These are phyloP conservation scores for Ramphastos sulfuratus DNA, from an alignment of 2,113 vertebrate species.

Conservation along the genomic window DNA sequence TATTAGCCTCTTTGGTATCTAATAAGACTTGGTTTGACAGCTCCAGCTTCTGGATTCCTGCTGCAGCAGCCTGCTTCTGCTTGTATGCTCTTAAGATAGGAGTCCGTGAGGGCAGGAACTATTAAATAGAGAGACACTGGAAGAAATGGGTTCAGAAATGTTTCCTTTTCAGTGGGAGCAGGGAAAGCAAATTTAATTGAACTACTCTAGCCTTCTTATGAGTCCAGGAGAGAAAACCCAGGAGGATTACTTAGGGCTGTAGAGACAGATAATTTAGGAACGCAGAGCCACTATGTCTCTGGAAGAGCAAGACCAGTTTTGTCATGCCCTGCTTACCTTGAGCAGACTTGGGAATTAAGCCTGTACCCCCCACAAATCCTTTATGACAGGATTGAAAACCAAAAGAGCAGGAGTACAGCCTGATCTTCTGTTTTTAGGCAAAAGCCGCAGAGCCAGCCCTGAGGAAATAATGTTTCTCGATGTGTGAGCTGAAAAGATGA, in stretches of 20 bases:
- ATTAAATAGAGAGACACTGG: background rate
- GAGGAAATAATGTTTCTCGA: background rate
- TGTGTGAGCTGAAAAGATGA: background rate
- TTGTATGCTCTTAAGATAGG: constrained; percentile 22
- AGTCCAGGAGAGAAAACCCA: background rate
- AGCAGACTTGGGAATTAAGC: background rate
- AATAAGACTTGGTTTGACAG: background rate
- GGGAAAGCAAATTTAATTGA: background rate
- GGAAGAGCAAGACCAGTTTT: background rate
- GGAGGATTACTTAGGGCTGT: background rate
- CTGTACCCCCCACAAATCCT: background rate
- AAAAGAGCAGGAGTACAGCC: background rate
- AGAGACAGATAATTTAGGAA: background rate
- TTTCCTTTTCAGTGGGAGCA: background rate
- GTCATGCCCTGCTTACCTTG: background rate
- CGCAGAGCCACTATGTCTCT: background rate
- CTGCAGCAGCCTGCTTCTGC: constrained; percentile 6
- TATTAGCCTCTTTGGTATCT: constrained; percentile 45
- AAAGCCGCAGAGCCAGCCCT: background rate
- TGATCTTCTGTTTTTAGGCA: background rate
- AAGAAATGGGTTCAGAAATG: background rate
- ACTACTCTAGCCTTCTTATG: background rate
- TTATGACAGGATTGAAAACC: background rate
- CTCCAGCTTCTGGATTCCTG: constrained; percentile 36
- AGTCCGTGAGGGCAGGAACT: background rate